Base-by-base conservation (phyloP, 2,888 invertebrate genomes). In the Anodontia alba region DNA sequence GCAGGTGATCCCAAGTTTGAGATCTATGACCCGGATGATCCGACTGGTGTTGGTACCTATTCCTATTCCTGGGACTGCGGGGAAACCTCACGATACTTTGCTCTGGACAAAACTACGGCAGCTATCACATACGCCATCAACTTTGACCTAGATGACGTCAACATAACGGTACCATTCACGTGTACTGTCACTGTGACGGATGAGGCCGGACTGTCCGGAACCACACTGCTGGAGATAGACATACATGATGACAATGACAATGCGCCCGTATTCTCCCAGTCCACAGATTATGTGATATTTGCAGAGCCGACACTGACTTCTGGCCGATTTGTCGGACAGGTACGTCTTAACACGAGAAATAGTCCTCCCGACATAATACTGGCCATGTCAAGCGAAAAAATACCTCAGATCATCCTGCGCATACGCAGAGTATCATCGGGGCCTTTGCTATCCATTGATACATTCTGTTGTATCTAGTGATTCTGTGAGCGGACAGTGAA, bases 191-290 rank as follows among this genome's bases (percentile, higher is more conserved):
- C 83, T 8, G 80, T 76, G 23, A 87, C 75, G 12, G 87, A 87
- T 51, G 80, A 46, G 12, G 81, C 73, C 1, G 87, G 87, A 10
- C 57, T 87, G 42, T 51, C 79, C 8, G 81, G 81, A n/a, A 83
- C 81, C 0, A 83, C 87, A 1, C 62, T 46, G 0, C 49, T 87
- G 5, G 78, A 87, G 57, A 81, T 87, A 8, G 75, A 76, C 20
- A 75, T 87, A n/a, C 69, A 81, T 54, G 87, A 87, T 49, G 54
- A 57, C 0, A 87, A 87, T 33, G 83, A 87, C 73, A 84, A 87
- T 23, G 33, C 62, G 1, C 87, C 87, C 7, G 78, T 83, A 3
- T 87, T 87, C 70, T 51, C 76, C 0, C 81, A 78, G 42, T 69
- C 73, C 7, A 76, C 74, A 15, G 77, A 79, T 43, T 83, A 87